Conservation (phyloP, 2,113 vertebrate species). For the Alethe castanea region DNA sequence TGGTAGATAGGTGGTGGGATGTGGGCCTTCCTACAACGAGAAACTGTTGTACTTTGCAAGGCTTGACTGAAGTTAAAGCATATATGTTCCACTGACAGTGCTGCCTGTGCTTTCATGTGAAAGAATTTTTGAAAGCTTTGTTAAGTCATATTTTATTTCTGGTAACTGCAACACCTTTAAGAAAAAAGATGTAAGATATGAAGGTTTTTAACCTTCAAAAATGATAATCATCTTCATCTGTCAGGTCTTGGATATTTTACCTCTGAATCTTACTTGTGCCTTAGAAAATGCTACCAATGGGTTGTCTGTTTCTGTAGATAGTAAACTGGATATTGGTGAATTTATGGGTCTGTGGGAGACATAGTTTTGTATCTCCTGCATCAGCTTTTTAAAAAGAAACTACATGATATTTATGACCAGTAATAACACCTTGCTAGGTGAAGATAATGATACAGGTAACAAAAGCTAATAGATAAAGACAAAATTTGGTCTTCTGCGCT, state of each 20-base stretch:
- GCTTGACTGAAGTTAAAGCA: neutral
- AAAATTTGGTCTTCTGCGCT: neutral
- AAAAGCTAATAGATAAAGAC: neutral
- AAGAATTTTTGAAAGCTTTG: neutral
- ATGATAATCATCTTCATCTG: neutral
- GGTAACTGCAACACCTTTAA: neutral
- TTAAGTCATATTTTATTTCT: neutral
- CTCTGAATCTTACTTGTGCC: neutral
- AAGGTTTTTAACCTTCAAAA: neutral
- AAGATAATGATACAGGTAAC: neutral
- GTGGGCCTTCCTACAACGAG: neutral
- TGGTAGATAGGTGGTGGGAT: neutral
- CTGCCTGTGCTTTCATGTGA: neutral
- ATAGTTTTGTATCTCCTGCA: neutral
- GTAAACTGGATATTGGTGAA: neutral
- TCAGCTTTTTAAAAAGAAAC: neutral
- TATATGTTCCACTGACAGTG: neutral
- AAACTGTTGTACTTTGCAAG: neutral
- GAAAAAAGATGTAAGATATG: neutral
- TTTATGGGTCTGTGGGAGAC: neutral
- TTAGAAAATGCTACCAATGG: neutral
- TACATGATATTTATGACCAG: neutral
- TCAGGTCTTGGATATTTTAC: neutral
- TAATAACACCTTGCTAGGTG: neutral
- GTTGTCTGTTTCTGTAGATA: neutral